Percentiles rank a stretch among this genome's conserved stretches.
Conservation (phyloP, 2,113 vertebrate genomes). For the Scalopus aquaticus region DNA sequence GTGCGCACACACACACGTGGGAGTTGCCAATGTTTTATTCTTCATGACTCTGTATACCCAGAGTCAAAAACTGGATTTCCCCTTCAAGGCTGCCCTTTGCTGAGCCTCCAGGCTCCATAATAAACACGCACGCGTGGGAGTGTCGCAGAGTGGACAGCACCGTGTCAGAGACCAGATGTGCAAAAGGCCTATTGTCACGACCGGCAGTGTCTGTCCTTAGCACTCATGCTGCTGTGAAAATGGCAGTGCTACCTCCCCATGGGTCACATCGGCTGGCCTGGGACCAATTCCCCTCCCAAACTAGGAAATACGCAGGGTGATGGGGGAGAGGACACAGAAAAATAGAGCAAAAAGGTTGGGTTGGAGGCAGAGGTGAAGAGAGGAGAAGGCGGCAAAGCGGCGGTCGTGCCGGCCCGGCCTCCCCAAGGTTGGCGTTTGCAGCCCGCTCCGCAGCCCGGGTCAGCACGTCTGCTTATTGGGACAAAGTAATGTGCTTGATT, state of each 20-base stretch:
- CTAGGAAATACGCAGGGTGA: background rate
- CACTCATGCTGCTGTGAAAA: background rate
- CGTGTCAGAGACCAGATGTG: background rate
- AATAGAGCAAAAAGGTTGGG: background rate
- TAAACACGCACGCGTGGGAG: background rate
- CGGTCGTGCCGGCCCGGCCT: background rate
- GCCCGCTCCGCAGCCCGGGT: background rate
- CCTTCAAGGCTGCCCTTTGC: background rate
- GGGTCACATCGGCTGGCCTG: background rate
- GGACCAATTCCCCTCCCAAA: background rate
- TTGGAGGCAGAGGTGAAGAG: background rate
- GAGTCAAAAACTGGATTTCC: background rate
- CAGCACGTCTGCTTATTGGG: background rate
- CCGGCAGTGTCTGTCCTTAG: background rate
- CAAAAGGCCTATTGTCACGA: background rate
- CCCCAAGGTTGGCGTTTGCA: background rate
- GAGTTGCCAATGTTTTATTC: background rate
- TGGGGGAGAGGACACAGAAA: background rate
- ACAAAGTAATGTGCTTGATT: conserved; percentile 12
- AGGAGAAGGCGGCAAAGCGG: background rate
- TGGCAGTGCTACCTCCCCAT: background rate
- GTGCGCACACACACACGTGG: background rate
- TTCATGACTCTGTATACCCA: background rate
- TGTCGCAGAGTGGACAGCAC: background rate
- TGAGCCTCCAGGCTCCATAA: background rate